Base-by-base conservation (phyloP, 2,888 invertebrate species). In the Lithosia quadra region DNA sequence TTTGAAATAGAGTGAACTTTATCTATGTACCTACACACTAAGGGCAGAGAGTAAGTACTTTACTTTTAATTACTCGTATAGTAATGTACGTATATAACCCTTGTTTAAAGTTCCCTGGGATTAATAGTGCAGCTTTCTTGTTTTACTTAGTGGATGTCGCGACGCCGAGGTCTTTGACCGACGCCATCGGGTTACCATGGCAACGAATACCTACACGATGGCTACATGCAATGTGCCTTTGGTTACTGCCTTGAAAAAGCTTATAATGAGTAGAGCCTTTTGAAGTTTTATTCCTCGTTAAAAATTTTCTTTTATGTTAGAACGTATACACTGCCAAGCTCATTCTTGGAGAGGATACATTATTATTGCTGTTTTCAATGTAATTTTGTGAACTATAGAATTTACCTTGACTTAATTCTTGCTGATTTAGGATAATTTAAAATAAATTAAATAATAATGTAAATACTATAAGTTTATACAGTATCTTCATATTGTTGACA, bases 131-230 rank as follows among this genome's bases (percentile, higher is more conserved):
- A 84, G 84, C 82, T 87, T 89, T 92, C 86, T 92, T 91, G 88
- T 91, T 91, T 89, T 87, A 86, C 88, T 90, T 87, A 81, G 82
- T 85, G 82, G 82, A 85, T 89, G 92, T 92, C 92, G 90, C 91
- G 90, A 88, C 90, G 85, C 71, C 80, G 88, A 89, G 94, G 92
- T 93, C 93, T 88, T 89, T 90, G 93, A 91, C 93, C 93, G 91
- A 90, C 89, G 90, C 90, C 88, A 85, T 88, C 80, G 82, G 82
- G 92, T 92, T 86, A 83, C 90, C 85, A 91, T 91, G 83, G 88
- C 87, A 86, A 94, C 92, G 87, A 79, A 87, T 90, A 90, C 87
- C 87, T 91, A 87, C 85, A 84, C 83, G 85, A 79, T 74, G 77
- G 79, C 80, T 83, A 83, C 84, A 87, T 85, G 84, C 83, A 85